A percentile compares a stretch with the other conserved stretches of the same genome.
Evolutionary conservation across 1,140 invertebrate genomes (phyloP).

Genomic region (Epicauta chinensis): DNA sequence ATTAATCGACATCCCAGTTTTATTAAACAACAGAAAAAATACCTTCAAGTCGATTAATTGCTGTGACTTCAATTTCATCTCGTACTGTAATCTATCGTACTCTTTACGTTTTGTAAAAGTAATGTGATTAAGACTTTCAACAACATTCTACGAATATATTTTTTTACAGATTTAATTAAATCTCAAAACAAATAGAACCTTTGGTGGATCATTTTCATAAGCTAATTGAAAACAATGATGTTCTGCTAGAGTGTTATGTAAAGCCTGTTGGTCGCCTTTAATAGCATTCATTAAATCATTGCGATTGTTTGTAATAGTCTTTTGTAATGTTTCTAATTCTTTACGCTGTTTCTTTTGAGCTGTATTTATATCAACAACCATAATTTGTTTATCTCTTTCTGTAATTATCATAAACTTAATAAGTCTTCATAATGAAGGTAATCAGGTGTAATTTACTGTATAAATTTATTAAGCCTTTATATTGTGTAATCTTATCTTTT

Average conservation of each 20-base stretch:
- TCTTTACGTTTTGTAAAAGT: constrained; percentile 52
- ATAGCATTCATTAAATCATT: constrained; percentile 49
- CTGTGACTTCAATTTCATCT: constrained; percentile 52
- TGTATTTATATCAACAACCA: constrained; percentile 46
- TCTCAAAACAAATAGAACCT: constrained; percentile 18
- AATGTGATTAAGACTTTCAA: constrained; percentile 50
- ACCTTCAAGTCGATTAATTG: constrained; percentile 51
- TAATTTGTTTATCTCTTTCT: constrained; percentile 54
- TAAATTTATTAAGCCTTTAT: constrained; percentile 54
- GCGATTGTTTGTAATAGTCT: constrained; percentile 49
- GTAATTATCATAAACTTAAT: constrained; percentile 17
- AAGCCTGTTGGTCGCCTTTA: constrained; percentile 50
- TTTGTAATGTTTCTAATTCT: constrained; percentile 47
- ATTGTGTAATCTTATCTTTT: constrained; percentile 56
- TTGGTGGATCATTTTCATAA: constrained; percentile 49
- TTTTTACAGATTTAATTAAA: constrained; percentile 3
- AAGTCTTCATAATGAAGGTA: neutral
- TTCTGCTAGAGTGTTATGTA: constrained; percentile 48
- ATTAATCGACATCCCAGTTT: constrained; percentile 4
- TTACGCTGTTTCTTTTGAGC: constrained; percentile 49
- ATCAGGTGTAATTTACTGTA: constrained; percentile 46
- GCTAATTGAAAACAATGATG: constrained; percentile 51
- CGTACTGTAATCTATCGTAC: constrained; percentile 50
- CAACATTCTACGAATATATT: constrained; percentile 46
- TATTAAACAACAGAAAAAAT: no score